Evolutionary conservation across 2,113 vertebrate species (phyloP).

Genomic region (Lates calcarifer): DNA sequence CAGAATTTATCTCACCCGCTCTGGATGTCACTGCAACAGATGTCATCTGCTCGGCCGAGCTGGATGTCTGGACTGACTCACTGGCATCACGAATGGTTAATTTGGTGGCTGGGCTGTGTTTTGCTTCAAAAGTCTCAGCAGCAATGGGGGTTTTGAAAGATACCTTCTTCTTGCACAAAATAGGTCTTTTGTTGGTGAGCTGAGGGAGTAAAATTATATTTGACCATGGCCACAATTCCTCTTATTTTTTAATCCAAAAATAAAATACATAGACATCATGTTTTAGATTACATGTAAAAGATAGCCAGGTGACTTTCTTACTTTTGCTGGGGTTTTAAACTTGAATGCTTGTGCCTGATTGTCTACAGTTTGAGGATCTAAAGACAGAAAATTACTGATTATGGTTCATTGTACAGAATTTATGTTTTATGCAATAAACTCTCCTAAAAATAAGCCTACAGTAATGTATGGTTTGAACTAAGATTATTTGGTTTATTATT

Average conservation of each 20-base stretch:
- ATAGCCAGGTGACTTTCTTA: slow-evolving; percentile 26
- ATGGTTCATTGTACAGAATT: neutral
- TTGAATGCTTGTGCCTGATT: neutral
- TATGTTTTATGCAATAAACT: neutral
- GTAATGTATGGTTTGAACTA: neutral
- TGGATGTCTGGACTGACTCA: neutral
- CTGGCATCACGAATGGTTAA: neutral
- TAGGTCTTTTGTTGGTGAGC: slow-evolving; percentile 24
- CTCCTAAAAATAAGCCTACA: neutral
- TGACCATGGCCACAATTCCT: neutral
- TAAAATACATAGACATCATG: neutral
- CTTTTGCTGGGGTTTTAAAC: slow-evolving; percentile 25
- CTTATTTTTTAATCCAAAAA: neutral
- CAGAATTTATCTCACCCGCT: neutral
- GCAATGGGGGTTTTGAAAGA: slow-evolving; percentile 65
- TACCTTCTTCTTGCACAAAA: slow-evolving; percentile 71
- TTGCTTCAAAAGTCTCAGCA: neutral
- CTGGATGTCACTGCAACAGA: neutral
- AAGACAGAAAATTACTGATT: neutral
- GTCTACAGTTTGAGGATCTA: slow-evolving; percentile 12
- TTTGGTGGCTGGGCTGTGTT: neutral
- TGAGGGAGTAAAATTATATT: slow-evolving; percentile 17
- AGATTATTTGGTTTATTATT: neutral
- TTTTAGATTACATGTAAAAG: neutral
- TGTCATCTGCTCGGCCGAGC: neutral